These are phyloP conservation scores for Tetragnatha versicolor DNA, from an alignment of 1,140 invertebrate species.

Conservation along the genomic window DNA sequence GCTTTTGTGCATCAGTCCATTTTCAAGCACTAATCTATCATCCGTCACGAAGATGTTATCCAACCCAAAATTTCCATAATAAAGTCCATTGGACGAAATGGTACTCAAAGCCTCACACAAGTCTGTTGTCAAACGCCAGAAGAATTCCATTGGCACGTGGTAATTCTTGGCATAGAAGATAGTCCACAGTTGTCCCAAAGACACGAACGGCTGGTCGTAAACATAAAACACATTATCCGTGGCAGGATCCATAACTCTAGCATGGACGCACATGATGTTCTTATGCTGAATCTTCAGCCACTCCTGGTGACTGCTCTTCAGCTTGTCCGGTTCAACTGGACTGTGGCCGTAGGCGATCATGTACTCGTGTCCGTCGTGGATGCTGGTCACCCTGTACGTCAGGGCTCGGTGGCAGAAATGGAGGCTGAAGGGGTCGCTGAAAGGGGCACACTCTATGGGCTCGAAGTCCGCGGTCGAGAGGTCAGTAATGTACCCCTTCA, in stretches of 20 bases:
- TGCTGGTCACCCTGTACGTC: constrained; percentile 49
- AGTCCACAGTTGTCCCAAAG: constrained; percentile 47
- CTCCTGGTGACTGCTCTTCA: background rate
- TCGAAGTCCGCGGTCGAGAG: constrained; percentile 52
- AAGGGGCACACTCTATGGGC: constrained; percentile 55
- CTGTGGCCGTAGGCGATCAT: constrained; percentile 49
- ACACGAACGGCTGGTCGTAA: constrained; percentile 36
- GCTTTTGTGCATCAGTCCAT: constrained; percentile 49
- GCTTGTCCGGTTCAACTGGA: background rate
- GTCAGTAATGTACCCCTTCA: constrained; percentile 26
- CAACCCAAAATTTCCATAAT: constrained; percentile 39
- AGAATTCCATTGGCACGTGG: constrained; percentile 28
- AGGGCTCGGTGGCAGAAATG: constrained; percentile 54
- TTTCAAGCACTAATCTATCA: constrained; percentile 51
- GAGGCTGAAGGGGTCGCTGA: constrained; percentile 46
- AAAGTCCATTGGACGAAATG: constrained; percentile 27
- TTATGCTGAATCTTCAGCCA: constrained; percentile 52
- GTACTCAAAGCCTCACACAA: constrained; percentile 38
- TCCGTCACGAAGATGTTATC: constrained; percentile 53
- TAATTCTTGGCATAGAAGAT: constrained; percentile 34
- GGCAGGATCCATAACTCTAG: constrained; percentile 29
- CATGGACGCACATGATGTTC: constrained; percentile 52
- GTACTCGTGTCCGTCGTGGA: constrained; percentile 45
- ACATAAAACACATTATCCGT: constrained; percentile 55
- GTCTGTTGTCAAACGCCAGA: constrained; percentile 37